A percentile compares a stretch with the other conserved stretches of the same genome.
Evolutionary conservation across 2,797 vertebrate species (phyloP).

Genomic region (Pristis pectinata): DNA sequence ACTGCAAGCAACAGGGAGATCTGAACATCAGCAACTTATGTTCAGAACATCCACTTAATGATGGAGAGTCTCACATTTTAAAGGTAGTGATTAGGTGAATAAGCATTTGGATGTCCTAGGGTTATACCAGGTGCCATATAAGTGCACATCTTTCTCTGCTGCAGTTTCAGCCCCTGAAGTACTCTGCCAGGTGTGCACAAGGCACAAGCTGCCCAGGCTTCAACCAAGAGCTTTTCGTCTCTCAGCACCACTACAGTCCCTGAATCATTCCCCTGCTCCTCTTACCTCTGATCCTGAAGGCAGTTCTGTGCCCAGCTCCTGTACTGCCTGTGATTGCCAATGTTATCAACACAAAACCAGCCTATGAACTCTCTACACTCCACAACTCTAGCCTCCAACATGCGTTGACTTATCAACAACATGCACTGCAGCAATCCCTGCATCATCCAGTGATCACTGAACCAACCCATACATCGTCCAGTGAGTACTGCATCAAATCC

Average conservation of each 20-base stretch:
- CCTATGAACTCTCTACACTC: no score
- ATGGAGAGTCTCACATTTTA: neutral
- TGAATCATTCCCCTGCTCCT: neutral
- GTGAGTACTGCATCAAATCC: no score
- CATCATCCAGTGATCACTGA: neutral
- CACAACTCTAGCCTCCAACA: no score
- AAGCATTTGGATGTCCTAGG: neutral
- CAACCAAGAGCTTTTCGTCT: neutral
- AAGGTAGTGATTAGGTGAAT: neutral
- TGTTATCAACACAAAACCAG: neutral
- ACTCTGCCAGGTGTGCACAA: neutral
- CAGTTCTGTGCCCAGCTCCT: neutral
- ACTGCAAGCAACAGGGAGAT: neutral
- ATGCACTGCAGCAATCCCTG: neutral
- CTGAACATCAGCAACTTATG: neutral
- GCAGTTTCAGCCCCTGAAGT: neutral
- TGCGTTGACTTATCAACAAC: neutral
- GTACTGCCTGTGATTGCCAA: neutral
- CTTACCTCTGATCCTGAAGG: neutral
- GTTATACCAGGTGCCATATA: neutral
- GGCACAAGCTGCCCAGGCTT: neutral
- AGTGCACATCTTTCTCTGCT: neutral
- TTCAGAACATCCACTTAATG: no score
- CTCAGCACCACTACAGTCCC: no score
- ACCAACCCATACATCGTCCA: no score